Evolutionary conservation across 1,140 invertebrate species (phyloP).

Genomic region (Lepidurus arcticus): DNA sequence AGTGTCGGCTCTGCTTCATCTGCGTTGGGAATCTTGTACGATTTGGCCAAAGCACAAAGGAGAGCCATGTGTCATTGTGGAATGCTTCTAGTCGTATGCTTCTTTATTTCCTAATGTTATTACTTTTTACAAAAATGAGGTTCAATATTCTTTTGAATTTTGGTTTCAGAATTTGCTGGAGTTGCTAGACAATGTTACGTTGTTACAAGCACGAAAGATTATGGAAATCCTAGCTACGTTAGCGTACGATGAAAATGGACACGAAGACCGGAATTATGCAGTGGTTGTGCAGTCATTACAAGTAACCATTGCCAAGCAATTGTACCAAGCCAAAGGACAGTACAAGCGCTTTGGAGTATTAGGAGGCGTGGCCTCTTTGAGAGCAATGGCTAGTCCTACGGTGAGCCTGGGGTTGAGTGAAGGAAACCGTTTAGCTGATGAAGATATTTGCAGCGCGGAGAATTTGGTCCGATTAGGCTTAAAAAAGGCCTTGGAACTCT

Average conservation of each 20-base stretch:
- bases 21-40: constrained; percentile 23
- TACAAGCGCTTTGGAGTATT: not conserved
- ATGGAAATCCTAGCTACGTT: constrained; percentile 31
- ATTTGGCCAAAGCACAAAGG: constrained; percentile 22
- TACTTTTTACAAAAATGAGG: no score
- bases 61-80: constrained; percentile 25
- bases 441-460: not conserved
- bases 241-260: constrained; percentile 26
- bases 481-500: not conserved
- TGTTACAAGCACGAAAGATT: constrained; percentile 24
- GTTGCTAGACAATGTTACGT: constrained; percentile 25
- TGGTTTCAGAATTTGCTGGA: not conserved
- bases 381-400: constrained; percentile 22
- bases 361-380: not conserved
- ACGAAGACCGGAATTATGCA: constrained; percentile 8
- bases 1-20: constrained; percentile 10
- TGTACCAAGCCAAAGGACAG: not conserved
- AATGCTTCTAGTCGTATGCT: constrained; percentile 16
- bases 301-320: not conserved
- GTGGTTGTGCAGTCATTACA: not conserved
- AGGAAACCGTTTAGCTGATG: not conserved
- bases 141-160: no score
- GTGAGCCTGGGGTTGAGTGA: not conserved
- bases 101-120: no score
- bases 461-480: not conserved